Evolutionary conservation across 2,888 invertebrate genomes (phyloP).

Genomic region (Trissonchulus sp.): DNA sequence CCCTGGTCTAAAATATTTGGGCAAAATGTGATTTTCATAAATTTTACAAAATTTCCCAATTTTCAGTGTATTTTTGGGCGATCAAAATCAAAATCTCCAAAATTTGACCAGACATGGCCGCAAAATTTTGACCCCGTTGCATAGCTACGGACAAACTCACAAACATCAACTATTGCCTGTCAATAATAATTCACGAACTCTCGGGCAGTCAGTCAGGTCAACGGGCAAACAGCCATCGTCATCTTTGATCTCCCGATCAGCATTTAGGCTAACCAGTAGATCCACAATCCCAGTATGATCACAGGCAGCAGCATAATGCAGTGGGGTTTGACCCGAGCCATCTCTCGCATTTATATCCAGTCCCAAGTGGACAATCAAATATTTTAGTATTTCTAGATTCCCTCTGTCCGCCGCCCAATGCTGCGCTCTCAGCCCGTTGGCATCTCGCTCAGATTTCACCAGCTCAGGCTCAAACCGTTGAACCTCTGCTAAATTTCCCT

Average conservation of each 20-base stretch:
- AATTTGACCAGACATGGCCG: no score
- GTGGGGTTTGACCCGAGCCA: conserved; percentile 7
- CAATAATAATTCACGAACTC: no score
- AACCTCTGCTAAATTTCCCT: background rate
- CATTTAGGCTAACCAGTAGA: conserved; percentile 1
- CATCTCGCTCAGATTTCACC: background rate
- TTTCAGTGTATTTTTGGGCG: no score
- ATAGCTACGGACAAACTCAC: no score
- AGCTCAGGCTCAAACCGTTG: background rate
- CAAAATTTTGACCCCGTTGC: no score
- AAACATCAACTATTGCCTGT: no score
- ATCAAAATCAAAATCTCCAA: no score
- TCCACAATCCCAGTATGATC: background rate
- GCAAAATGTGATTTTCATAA: no score
- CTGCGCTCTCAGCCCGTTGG: conserved; percentile 37
- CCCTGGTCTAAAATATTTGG: no score
- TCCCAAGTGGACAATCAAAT: background rate
- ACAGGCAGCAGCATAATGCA: conserved; percentile 25
- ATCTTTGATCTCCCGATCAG: background rate
- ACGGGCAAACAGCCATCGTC: conserved; percentile 8
- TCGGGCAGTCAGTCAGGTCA: conserved; percentile 5
- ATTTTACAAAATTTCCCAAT: no score
- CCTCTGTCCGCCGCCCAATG: conserved; percentile 39
- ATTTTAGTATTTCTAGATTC: conserved; percentile 25
- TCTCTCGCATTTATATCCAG: background rate